Evolutionary conservation across 2,888 invertebrate species (phyloP), one percentile per base, ranked within the genome.

Genomic region (Caenorhabditis sp.): DNA sequence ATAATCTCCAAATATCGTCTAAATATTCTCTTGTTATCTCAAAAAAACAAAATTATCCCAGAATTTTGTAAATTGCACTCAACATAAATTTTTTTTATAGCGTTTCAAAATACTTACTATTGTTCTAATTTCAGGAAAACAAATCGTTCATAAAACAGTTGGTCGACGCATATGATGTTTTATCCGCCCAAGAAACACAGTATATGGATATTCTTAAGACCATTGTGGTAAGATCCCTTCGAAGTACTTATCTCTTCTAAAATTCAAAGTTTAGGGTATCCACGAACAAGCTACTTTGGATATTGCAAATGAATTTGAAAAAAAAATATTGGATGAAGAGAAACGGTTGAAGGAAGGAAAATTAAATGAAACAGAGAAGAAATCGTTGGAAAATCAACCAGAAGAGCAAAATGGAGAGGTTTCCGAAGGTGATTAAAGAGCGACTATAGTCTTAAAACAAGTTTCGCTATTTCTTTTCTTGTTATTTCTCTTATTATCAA

Each of bases 161-260:
- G 21, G 57, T 85, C 43, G 72, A 71, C 0, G 78, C 85, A 0
- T 85, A 67, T 63, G 84, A 85, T 61, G 67, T 64, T 17, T 73
- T 86, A 58, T 76, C 77, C 0, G 64, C 27, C 8, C 85, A 86
- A 54, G 86, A 86, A 54, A 76, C 77, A 4, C 83, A 86, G 57
- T 86, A 86, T 62, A 63, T 83, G 64, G 67, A 71, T 7, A 75
- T 85, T 49, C 61, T 85, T 66, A 77, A 79, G 56, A 77, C 67
- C 23, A 82, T 85, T 56, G 74, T 82, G 31, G 78, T 77, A 61
- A 63, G 66, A 65, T 53, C 31, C 58, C 43, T 56, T 52, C n/a
- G 25, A 31, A 14, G 12, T 62, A 12, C 3, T 12, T 36, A 27
- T 26, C 7, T 54, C 25, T 21, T 27, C 50, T 54, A 56, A 67